Percentiles rank a stretch among this genome's conserved stretches.
Conservation (phyloP, 1,140 invertebrate genomes). For the Drosophila albomicans region DNA sequence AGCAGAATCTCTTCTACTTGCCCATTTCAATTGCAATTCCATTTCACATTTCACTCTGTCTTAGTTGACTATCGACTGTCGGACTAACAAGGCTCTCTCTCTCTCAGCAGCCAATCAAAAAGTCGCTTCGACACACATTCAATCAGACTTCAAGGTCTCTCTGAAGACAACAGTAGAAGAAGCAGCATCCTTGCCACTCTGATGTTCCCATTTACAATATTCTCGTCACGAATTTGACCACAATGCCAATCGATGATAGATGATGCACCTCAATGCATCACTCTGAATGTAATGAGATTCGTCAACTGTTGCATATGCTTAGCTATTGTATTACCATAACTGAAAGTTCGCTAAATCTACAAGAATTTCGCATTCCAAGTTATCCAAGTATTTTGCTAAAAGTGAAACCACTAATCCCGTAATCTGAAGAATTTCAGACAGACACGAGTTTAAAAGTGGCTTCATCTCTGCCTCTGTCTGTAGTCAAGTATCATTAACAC, state of each 20-base stretch:
- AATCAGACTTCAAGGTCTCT: slow-evolving; percentile 53
- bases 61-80: slow-evolving; percentile 54
- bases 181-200: slow-evolving; percentile 53
- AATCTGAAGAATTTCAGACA: slow-evolving; percentile 49
- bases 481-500: slow-evolving; percentile 56
- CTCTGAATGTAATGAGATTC: slow-evolving; percentile 40
- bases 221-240: slow-evolving; percentile 74
- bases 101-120: slow-evolving; percentile 57
- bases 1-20: slow-evolving; percentile 29
- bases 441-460: slow-evolving; percentile 34
- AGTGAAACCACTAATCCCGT: slow-evolving; percentile 72
- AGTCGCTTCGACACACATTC: slow-evolving; percentile 59
- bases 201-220: slow-evolving; percentile 51
- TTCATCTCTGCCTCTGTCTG: neutral
- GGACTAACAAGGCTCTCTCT: slow-evolving; percentile 46
- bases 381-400: slow-evolving; percentile 45
- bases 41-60: slow-evolving; percentile 58
- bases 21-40: slow-evolving; percentile 19
- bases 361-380: slow-evolving; percentile 34
- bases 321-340: slow-evolving; percentile 23
- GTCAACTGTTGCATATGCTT: slow-evolving; percentile 24
- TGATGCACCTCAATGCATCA: slow-evolving; percentile 58
- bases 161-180: neutral
- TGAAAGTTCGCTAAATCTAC: slow-evolving; percentile 58
- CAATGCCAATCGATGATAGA: slow-evolving; percentile 53